Conservation (phyloP, 2,797 vertebrate species). For the Notolepis coatsorum region DNA sequence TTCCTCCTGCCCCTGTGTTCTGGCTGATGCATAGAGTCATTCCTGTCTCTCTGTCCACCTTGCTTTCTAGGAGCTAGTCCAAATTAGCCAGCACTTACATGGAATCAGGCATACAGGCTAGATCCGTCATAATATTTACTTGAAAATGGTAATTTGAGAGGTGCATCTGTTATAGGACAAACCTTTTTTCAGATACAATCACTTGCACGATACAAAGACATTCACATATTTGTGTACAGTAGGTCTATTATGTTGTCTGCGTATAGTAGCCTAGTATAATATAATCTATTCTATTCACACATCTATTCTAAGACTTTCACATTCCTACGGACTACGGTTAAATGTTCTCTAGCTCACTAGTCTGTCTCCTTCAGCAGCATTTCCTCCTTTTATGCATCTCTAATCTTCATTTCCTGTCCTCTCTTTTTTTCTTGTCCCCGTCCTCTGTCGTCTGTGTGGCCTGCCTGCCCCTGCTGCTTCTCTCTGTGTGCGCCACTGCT, state of each 20-base stretch:
- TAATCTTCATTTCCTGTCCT: conserved; percentile 85
- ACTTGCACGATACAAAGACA: conserved; percentile 33
- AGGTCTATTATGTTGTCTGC: background rate
- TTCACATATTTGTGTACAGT: conserved; percentile 18
- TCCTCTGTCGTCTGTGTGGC: conserved; percentile 71
- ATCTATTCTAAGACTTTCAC: conserved; percentile 33
- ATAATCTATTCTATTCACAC: conserved; percentile 32
- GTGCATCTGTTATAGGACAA: background rate
- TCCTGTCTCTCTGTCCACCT: conserved; percentile 35
- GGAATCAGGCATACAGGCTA: conserved; percentile 20
- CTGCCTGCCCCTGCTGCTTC: conserved; percentile 77
- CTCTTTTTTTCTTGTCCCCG: conserved; percentile 75
- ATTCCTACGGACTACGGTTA: conserved; percentile 39
- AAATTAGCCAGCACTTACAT: conserved; percentile 31
- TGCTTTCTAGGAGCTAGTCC: conserved; percentile 35
- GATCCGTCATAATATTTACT: conserved; percentile 15
- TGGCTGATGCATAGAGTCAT: conserved; percentile 61
- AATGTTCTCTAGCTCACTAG: conserved; percentile 55
- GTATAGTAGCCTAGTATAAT: background rate
- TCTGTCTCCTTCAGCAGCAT: conserved; percentile 76
- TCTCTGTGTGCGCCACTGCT: conserved; percentile 68
- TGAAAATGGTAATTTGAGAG: conserved; percentile 8
- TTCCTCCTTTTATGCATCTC: conserved; percentile 82
- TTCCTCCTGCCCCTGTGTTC: conserved; percentile 45
- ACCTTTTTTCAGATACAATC: conserved; percentile 26